phyloP scores from a whole-genome alignment of 2,113 vertebrate species.

The Saguinus imperator region DNA sequence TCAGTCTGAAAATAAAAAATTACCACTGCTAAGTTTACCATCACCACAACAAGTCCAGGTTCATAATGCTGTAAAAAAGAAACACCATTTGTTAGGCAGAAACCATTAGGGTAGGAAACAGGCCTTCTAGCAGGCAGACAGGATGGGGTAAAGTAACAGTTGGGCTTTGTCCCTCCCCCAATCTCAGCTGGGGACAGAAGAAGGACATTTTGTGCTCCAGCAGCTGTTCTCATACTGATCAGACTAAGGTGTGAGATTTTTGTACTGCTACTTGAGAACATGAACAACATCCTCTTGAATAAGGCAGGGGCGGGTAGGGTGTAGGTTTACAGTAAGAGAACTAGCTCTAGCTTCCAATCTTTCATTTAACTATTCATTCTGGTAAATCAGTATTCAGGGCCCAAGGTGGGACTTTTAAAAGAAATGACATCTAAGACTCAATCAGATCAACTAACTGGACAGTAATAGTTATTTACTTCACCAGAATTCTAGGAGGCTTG shows the following conservation, averaged over 20 bases:
- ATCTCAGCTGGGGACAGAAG: conserved; percentile 72
- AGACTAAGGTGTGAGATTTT: conserved; percentile 46
- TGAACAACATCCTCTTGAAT: conserved; percentile 23
- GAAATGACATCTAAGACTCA: conserved; percentile 8
- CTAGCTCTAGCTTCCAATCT: conserved; percentile 16
- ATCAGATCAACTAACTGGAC: conserved; percentile 3
- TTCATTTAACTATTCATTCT: conserved; percentile 2
- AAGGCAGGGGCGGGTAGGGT: not conserved
- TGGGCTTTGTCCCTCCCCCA: conserved; percentile 81
- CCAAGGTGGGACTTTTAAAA: conserved; percentile 16
- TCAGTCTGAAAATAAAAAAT: conserved; percentile 99
- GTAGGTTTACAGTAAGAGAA: not conserved
- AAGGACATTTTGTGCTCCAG: conserved; percentile 51
- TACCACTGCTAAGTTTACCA: conserved; percentile 99
- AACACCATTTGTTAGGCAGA: conserved; percentile 99
- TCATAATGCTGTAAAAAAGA: conserved; percentile 99
- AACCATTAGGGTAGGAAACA: conserved; percentile 95
- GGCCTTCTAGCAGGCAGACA: conserved; percentile 88
- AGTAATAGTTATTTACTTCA: not conserved
- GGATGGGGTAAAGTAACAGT: conserved; percentile 68
- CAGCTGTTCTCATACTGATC: conserved; percentile 30
- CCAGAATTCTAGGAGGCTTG: not conserved
- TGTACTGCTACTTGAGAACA: conserved; percentile 58
- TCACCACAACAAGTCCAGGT: conserved; percentile 99
- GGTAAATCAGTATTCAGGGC: conserved; percentile 22